These are phyloP conservation scores for Spilogale gracilis DNA, from an alignment of 2,113 vertebrate genomes.

Conservation along the genomic window DNA sequence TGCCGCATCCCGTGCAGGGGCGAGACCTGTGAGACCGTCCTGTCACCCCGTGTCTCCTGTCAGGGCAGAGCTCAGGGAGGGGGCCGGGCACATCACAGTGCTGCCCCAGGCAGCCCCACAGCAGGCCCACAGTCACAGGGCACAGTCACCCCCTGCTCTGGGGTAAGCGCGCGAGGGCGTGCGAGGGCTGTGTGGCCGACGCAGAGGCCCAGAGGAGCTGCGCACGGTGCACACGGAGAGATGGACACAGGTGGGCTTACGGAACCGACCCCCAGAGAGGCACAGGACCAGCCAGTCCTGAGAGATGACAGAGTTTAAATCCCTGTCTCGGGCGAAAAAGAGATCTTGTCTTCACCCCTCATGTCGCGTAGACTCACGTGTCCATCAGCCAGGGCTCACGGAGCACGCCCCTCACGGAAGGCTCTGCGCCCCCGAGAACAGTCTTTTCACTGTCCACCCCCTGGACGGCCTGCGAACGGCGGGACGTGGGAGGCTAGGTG, in stretches of 20 bases:
- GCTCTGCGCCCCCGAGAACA: not conserved
- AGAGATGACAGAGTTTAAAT: not conserved
- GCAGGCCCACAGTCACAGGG: not conserved
- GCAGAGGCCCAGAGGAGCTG: not conserved
- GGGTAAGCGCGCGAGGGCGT: accelerated
- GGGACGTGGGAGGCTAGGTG: not conserved
- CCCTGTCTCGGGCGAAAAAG: not conserved
- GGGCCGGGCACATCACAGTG: not conserved
- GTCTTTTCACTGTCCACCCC: not conserved
- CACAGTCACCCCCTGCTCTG: not conserved
- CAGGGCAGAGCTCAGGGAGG: not conserved
- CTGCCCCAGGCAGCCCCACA: not conserved
- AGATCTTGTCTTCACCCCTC: not conserved
- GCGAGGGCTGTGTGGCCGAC: not conserved
- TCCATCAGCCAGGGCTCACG: not conserved
- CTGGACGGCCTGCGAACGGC: no score
- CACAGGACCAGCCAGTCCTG: not conserved
- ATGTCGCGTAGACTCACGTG: no score
- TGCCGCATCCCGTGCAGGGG: accelerated
- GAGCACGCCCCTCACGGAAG: not conserved
- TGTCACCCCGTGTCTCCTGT: not conserved
- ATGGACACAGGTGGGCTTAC: accelerated
- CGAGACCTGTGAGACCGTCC: no score
- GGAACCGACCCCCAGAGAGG: accelerated
- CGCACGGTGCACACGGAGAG: no score